Evolutionary conservation across 2,113 vertebrate species (phyloP).

Genomic region (Epinephelus cyanopodus): DNA sequence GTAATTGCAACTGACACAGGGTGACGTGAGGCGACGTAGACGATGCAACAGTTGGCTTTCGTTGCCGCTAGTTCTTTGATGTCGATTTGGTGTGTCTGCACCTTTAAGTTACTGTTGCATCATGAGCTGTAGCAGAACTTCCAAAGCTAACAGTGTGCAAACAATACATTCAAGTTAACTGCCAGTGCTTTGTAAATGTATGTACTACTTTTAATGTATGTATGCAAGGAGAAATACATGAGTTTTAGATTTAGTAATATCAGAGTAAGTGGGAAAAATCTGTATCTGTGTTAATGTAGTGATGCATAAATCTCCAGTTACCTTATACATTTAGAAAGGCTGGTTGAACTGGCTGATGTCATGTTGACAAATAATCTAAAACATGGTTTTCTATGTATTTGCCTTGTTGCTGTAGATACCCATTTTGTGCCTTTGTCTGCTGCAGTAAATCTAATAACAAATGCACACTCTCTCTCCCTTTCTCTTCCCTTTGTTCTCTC

Average conservation of each 20-base stretch:
- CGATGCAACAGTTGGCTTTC: too few relatives aligned
- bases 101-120: too few relatives aligned
- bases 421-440: background rate
- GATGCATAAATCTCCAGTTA: background rate
- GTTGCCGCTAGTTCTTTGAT: too few relatives aligned
- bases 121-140: too few relatives aligned
- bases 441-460: conserved; percentile 4
- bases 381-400: background rate
- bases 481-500: conserved; percentile 6
- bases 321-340: background rate
- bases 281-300: background rate
- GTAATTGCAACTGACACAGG: too few relatives aligned
- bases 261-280: background rate
- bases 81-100: too few relatives aligned
- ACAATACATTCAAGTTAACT: background rate
- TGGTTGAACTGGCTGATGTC: background rate
- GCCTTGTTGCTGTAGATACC: background rate
- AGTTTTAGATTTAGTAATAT: background rate
- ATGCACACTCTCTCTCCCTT: background rate
- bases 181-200: background rate
- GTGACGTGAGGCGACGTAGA: too few relatives aligned
- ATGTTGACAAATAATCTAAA: background rate
- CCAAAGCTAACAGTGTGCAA: too few relatives aligned
- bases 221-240: background rate
- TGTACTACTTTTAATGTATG: too few relatives aligned